phyloP scores from a whole-genome alignment of 2,797 vertebrate genomes.

The Microctenopoma steveboyesi region DNA sequence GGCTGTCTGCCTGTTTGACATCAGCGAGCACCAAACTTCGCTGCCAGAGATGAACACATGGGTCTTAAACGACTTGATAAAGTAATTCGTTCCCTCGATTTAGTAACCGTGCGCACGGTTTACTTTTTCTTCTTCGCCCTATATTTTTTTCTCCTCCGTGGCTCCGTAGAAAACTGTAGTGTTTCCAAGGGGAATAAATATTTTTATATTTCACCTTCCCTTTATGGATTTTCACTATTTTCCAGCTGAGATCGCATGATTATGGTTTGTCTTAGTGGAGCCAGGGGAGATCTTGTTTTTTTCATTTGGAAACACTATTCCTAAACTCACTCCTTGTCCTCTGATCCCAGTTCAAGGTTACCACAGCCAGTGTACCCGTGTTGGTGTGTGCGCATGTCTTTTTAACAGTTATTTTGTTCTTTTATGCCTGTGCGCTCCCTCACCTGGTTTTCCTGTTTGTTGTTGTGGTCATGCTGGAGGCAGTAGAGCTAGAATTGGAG shows the following conservation, averaged over 20 bases:
- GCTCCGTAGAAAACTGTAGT: too few species aligned
- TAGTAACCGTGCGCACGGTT: too few species aligned
- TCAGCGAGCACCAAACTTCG: too few species aligned
- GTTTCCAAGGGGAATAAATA: background rate
- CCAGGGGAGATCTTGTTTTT: conserved; percentile 28
- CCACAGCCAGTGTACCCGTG: conserved; percentile 46
- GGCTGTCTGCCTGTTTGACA: too few species aligned
- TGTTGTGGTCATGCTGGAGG: conserved; percentile 64
- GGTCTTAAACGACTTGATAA: too few species aligned
- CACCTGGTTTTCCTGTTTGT: conserved; percentile 72
- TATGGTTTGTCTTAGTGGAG: conserved; percentile 66
- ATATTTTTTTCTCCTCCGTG: too few species aligned
- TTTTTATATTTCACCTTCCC: conserved; percentile 4
- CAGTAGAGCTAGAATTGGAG: conserved; percentile 53
- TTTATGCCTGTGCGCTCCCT: conserved; percentile 41
- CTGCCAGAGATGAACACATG: too few species aligned
- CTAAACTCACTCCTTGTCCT: conserved; percentile 66
- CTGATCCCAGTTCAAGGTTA: conserved; percentile 37
- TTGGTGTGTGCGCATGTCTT: background rate
- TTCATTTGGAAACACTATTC: conserved; percentile 83
- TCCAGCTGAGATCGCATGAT: conserved; percentile 73
- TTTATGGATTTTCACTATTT: conserved; percentile 6
- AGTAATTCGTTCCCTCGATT: too few species aligned
- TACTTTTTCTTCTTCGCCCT: too few species aligned
- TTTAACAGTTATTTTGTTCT: conserved; percentile 21